These are phyloP conservation scores for Aleiodes sp. DNA, from an alignment of 1,140 invertebrate species.

Conservation along the genomic window DNA sequence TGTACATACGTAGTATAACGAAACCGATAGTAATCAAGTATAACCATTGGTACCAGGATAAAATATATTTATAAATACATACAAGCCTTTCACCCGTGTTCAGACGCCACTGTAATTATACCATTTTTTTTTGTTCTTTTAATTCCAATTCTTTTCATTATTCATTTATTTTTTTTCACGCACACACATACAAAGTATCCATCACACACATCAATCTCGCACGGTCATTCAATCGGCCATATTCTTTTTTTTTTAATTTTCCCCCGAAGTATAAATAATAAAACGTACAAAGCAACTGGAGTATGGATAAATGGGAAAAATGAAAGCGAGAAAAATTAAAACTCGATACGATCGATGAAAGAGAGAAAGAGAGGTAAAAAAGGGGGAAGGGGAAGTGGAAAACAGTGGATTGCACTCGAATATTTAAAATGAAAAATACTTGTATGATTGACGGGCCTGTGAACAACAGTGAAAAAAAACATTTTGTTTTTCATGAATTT, in stretches of 20 bases:
- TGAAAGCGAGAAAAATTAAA: slow-evolving; percentile 21
- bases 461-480: not conserved
- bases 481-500: not conserved
- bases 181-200: not conserved
- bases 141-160: too few species aligned
- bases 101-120: slow-evolving; percentile 6
- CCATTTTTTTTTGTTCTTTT: not conserved
- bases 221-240: slow-evolving; percentile 23
- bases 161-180: not conserved
- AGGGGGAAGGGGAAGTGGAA: not conserved
- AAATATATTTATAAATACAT: slow-evolving; percentile 1
- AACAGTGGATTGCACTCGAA: not conserved
- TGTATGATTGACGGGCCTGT: not conserved
- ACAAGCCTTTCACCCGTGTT: slow-evolving; percentile 24
- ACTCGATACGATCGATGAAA: slow-evolving; percentile 13
- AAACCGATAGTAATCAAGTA: slow-evolving; percentile 19
- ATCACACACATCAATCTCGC: not conserved
- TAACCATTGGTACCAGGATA: not conserved
- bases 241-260: slow-evolving; percentile 1
- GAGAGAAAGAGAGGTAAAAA: not conserved
- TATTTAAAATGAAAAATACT: slow-evolving; percentile 3
- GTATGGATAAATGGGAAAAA: slow-evolving; percentile 15
- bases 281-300: not conserved
- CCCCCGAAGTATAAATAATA: not conserved
- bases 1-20: not conserved